Evolutionary conservation across 2,797 vertebrate species (phyloP).

Genomic region (Melanotaenia parkinsoni): DNA sequence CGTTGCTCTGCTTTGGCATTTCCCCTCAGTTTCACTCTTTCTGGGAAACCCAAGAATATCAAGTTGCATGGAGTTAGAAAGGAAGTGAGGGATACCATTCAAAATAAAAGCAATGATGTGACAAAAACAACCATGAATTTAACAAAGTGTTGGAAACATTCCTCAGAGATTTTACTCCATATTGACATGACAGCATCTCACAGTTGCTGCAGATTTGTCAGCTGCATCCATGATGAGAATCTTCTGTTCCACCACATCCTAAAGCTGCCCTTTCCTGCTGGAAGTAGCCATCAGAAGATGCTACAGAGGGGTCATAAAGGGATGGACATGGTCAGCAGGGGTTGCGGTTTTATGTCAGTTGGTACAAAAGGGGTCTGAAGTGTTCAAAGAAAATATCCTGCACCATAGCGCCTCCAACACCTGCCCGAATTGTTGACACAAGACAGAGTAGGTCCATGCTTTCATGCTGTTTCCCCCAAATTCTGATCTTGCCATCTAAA

Average conservation of each 20-base stretch:
- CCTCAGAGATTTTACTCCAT: neutral
- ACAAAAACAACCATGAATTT: neutral
- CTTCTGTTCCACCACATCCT: neutral
- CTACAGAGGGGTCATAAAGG: neutral
- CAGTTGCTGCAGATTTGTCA: no score
- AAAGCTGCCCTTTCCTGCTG: conserved; percentile 15
- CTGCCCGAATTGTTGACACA: no score
- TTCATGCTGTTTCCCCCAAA: no score
- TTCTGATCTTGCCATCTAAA: no score
- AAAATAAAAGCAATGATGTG: conserved; percentile 21
- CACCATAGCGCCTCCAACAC: no score
- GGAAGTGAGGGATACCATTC: conserved; percentile 16
- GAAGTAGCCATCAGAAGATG: conserved; percentile 51
- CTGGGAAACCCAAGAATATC: conserved; percentile 45
- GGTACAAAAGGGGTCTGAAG: no score
- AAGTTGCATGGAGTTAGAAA: neutral
- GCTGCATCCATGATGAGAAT: neutral
- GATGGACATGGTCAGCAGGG: neutral
- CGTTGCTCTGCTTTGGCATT: conserved; percentile 15
- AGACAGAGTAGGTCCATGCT: no score
- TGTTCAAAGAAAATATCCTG: no score
- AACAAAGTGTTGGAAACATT: neutral
- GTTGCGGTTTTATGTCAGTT: no score
- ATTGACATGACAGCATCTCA: neutral
- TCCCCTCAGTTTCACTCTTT: conserved; percentile 27